Percentiles rank a stretch among this genome's conserved stretches.
Evolutionary conservation across 1,140 invertebrate genomes (phyloP).

Genomic region (Aphaenogaster ashmeadi): DNA sequence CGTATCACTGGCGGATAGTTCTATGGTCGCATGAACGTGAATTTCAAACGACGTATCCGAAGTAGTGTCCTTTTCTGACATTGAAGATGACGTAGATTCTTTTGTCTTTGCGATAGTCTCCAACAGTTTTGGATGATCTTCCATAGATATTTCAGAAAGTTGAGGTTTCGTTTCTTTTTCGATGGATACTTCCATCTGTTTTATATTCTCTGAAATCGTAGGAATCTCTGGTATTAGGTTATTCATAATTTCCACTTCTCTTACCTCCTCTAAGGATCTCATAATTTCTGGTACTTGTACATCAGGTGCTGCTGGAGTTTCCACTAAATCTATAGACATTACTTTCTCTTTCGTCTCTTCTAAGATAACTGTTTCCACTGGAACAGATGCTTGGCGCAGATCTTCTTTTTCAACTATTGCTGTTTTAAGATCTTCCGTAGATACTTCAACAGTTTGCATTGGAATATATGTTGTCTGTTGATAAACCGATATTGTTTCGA

Average conservation of each 20-base stretch:
- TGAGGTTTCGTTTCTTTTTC: not conserved
- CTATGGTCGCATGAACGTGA: slow-evolving; percentile 83
- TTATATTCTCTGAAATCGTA: not conserved
- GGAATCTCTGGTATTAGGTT: not conserved
- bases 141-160: slow-evolving; percentile 1
- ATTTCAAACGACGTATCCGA: slow-evolving; percentile 82
- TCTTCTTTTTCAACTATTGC: not conserved
- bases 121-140: not conserved
- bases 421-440: slow-evolving; percentile 47
- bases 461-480: slow-evolving; percentile 54
- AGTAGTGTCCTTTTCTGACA: slow-evolving; percentile 75
- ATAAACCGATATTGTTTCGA: slow-evolving; percentile 18
- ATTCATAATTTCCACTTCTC: not conserved
- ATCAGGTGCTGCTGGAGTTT: slow-evolving; percentile 76
- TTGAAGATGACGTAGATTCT: slow-evolving; percentile 27
- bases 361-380: not conserved
- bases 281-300: slow-evolving; percentile 72
- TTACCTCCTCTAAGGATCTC: not conserved
- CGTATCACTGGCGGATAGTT: slow-evolving; percentile 79
- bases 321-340: slow-evolving; percentile 25
- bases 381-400: not conserved
- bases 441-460: slow-evolving; percentile 47
- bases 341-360: not conserved
- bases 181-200: not conserved
- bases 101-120: slow-evolving; percentile 37